These are phyloP conservation scores for Lycia hirtaria DNA, from an alignment of 2,888 invertebrate genomes.

Conservation along the genomic window DNA sequence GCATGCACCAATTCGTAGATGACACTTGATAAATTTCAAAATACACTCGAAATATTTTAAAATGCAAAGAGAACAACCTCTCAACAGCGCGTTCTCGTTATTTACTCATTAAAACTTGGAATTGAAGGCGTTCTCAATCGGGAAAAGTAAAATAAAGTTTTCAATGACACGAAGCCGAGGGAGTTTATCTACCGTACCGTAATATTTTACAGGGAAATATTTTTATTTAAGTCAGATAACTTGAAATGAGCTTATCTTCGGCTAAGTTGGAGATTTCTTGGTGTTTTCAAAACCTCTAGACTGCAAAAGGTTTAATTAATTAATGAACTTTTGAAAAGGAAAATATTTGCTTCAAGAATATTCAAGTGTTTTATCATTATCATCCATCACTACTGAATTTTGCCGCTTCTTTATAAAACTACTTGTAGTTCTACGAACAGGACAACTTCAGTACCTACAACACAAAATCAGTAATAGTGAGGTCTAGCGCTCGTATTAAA, in stretches of 20 bases:
- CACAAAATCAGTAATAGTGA: too few relatives aligned
- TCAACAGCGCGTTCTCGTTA: conserved; percentile 67
- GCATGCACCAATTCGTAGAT: not conserved
- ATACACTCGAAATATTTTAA: conserved; percentile 24
- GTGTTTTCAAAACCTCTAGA: not conserved
- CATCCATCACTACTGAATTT: too few relatives aligned
- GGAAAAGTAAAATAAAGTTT: conserved; percentile 65
- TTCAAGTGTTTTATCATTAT: too few relatives aligned
- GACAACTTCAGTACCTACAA: too few relatives aligned
- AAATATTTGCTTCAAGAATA: too few relatives aligned
- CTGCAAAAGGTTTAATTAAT: not conserved
- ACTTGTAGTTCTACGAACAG: too few relatives aligned
- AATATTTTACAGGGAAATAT: conserved; percentile 42
- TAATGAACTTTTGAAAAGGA: too few relatives aligned
- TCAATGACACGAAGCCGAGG: conserved; percentile 52
- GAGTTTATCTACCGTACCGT: conserved; percentile 50
- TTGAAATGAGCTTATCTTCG: conserved; percentile 15
- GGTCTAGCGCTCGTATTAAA: too few relatives aligned
- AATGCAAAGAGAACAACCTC: conserved; percentile 67
- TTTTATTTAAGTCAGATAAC: conserved; percentile 37
- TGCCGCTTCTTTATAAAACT: too few relatives aligned
- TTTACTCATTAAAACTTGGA: conserved; percentile 81
- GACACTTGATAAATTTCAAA: not conserved
- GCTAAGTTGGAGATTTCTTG: not conserved
- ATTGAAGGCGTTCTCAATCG: conserved; percentile 68